Conservation (phyloP, 2,797 vertebrate genomes). For the Enteromius anoplus region DNA sequence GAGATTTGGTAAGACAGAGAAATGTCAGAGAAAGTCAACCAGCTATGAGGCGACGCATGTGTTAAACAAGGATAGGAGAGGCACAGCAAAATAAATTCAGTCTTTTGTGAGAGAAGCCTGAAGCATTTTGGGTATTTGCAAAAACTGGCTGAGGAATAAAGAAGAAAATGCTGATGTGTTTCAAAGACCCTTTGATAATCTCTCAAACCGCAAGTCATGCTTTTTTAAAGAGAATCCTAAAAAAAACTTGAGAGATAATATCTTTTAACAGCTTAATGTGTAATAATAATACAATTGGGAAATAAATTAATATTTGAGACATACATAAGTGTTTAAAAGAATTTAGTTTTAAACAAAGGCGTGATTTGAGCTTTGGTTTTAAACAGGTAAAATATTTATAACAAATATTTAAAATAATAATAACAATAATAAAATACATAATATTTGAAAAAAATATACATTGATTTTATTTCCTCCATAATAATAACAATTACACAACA, state of each 20-base stretch:
- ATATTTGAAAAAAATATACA: background rate
- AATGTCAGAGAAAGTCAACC: background rate
- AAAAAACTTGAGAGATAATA: slow-evolving; percentile 26
- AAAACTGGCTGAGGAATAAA: background rate
- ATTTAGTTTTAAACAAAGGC: background rate
- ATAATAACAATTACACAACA: background rate
- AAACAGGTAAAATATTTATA: background rate
- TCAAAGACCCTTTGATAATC: slow-evolving; percentile 26
- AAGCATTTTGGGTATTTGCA: slow-evolving; percentile 12
- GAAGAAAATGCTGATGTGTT: slow-evolving; percentile 41
- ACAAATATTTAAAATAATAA: background rate
- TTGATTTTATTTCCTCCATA: background rate
- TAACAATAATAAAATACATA: background rate
- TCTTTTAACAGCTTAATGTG: background rate
- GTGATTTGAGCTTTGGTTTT: background rate
- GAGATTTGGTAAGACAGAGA: background rate
- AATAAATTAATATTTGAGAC: background rate
- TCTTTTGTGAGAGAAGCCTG: background rate
- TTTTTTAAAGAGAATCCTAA: slow-evolving; percentile 36
- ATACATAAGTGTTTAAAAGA: background rate
- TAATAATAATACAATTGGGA: background rate
- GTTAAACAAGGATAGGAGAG: background rate
- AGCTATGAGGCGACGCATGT: background rate
- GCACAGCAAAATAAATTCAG: background rate
- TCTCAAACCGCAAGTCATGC: slow-evolving; percentile 33